Percentiles rank a stretch among this genome's conserved stretches.
Conservation (phyloP, 2,888 invertebrate species). For the Eubasilissa splendida region DNA sequence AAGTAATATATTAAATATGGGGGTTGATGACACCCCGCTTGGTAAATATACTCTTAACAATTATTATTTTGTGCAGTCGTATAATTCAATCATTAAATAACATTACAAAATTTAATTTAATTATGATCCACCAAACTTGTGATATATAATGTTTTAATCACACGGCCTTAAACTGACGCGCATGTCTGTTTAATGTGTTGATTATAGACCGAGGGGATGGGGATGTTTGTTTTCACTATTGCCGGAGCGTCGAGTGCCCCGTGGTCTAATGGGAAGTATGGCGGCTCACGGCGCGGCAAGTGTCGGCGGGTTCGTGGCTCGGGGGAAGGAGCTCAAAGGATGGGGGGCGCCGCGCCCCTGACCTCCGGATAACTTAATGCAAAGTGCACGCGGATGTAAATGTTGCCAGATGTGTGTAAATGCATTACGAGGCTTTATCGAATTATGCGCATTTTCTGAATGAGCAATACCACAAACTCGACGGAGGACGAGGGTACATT, state of each 20-base stretch:
- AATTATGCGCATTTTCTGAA: conserved; percentile 49
- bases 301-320: not conserved
- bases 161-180: conserved; percentile 15
- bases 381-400: conserved; percentile 58
- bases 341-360: conserved; percentile 30
- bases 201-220: conserved; percentile 4
- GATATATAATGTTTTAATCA: conserved; percentile 12
- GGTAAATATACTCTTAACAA: no score
- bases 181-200: conserved; percentile 32
- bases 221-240: conserved; percentile 27
- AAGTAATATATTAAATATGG: no score
- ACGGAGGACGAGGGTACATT: not conserved
- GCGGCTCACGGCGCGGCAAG: conserved; percentile 21
- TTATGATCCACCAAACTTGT: not conserved
- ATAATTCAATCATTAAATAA: no score
- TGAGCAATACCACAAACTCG: conserved; percentile 11
- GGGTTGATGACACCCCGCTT: no score
- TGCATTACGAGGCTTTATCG: conserved; percentile 53
- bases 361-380: conserved; percentile 55
- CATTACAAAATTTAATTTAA: no score
- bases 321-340: not conserved
- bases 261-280: conserved; percentile 30
- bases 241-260: conserved; percentile 18
- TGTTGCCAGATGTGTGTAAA: conserved; percentile 55
- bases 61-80: no score